Percentiles rank a stretch among this genome's conserved stretches.
Conservation (phyloP, 1,140 invertebrate species). For the Caenorhabditis brenneri region DNA sequence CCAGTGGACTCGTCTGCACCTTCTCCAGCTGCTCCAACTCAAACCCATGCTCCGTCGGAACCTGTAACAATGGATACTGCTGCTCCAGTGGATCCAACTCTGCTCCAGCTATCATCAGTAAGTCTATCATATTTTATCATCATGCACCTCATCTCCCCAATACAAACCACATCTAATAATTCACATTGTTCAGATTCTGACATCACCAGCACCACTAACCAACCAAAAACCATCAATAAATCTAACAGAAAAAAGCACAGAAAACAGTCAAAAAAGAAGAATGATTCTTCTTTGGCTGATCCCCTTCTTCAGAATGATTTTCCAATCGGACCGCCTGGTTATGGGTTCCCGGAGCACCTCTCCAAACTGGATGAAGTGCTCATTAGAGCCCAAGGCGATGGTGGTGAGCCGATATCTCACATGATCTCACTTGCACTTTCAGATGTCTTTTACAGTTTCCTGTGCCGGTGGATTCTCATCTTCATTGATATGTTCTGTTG, state of each 20-base stretch:
- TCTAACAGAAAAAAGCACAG: constrained; percentile 27
- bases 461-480: constrained; percentile 66
- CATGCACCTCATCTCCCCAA: neutral
- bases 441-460: constrained; percentile 54
- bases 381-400: constrained; percentile 63
- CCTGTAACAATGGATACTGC: constrained; percentile 70
- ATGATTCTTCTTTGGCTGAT: neutral
- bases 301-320: constrained; percentile 55
- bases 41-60: constrained; percentile 65
- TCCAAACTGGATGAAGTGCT: constrained; percentile 58
- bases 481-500: constrained; percentile 58
- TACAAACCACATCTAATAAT: neutral
- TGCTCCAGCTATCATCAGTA: constrained; percentile 37
- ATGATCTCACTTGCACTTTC: constrained; percentile 41
- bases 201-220: constrained; percentile 36
- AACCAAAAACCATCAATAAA: neutral
- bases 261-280: constrained; percentile 23
- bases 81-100: constrained; percentile 53
- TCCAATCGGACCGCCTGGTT: constrained; percentile 60
- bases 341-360: constrained; percentile 58
- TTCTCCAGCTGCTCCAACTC: constrained; percentile 60
- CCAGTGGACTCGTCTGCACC: constrained; percentile 65
- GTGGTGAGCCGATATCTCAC: constrained; percentile 53
- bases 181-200: constrained; percentile 23
- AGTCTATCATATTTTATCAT: neutral